Evolutionary conservation across 1,140 invertebrate species (phyloP), one percentile per base, ranked within the genome.

Genomic region (Sarcophaga peregrina): DNA sequence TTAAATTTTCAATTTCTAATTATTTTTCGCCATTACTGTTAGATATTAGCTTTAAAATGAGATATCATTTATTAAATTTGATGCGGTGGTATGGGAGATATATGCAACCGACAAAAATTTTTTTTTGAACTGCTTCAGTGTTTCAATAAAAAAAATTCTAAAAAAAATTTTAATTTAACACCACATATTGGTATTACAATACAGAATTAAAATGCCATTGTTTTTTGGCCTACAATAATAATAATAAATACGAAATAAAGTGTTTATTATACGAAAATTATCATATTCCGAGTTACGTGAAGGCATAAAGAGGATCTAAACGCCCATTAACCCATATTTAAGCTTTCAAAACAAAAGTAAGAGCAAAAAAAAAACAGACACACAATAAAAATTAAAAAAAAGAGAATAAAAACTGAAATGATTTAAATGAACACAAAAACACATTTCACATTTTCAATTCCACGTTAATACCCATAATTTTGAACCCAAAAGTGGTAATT

Each of bases 191-290:
- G n/a, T n/a, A 37, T 2, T 4, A 37, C 1, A 37, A 37, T 37
- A 37, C 25, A 37, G 25, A 37, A 37, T 37, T 37, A 37, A 37
- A 37, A n/a, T 37, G 25, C 25, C 25, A 37, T 37, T 37, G 25
- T 37, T 37, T 37, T 37, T 37, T 37, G 25, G n/a, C n/a, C 25
- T 37, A 37, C 25, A 4, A 37, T 37, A n/a, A 37, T 68, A 20
- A 68, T 68, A 25, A 68, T 25, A 25, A 68, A 68, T 68, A 68
- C 25, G 25, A 37, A 68, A 68, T 20, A 68, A 68, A 20, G 62
- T 68, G 62, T 68, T 68, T 68, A 68, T 68, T 68, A 68, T 68
- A 68, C 8, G 9, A n/a, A 68, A 68, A 68, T 68, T 68, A 68
- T 68, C 62, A 68, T 68, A 68, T 68, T 68, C 20, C 7, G 62